phyloP scores from a whole-genome alignment of 2,888 invertebrate species.

The Dynastes tityus region DNA sequence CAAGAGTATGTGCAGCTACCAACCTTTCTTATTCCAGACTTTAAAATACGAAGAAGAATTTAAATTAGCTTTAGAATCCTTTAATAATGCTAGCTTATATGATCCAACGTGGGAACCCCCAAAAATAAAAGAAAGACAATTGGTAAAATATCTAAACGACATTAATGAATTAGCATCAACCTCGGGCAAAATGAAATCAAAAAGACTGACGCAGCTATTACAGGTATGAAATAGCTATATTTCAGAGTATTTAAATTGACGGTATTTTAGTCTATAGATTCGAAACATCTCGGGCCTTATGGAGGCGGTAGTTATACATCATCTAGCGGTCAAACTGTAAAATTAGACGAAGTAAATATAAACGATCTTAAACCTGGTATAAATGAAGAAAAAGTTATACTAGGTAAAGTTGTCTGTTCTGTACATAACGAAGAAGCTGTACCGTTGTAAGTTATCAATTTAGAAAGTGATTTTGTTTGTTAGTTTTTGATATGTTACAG shows the following conservation, averaged over 20 bases:
- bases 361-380: slow-evolving; percentile 75
- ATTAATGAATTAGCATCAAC: slow-evolving; percentile 77
- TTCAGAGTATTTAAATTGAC: slow-evolving; percentile 46
- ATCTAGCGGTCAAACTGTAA: slow-evolving; percentile 72
- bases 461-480: slow-evolving; percentile 43
- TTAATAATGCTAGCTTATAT: slow-evolving; percentile 77
- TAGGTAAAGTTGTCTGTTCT: slow-evolving; percentile 88
- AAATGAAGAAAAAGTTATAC: slow-evolving; percentile 79
- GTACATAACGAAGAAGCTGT: slow-evolving; percentile 83
- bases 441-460: slow-evolving; percentile 79
- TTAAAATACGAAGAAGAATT: slow-evolving; percentile 87
- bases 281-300: slow-evolving; percentile 82
- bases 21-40: slow-evolving; percentile 71
- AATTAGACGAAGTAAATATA: slow-evolving; percentile 72
- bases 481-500: slow-evolving; percentile 70
- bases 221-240: slow-evolving; percentile 69
- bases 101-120: slow-evolving; percentile 87
- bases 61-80: slow-evolving; percentile 79
- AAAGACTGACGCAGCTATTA: slow-evolving; percentile 79
- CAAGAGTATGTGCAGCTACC: no score
- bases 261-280: slow-evolving; percentile 75
- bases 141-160: slow-evolving; percentile 78
- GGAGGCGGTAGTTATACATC: slow-evolving; percentile 74
- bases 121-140: slow-evolving; percentile 74
- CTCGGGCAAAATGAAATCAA: slow-evolving; percentile 83